These are phyloP conservation scores for Matsumurasca onukii DNA, from an alignment of 1,140 invertebrate species.

Conservation along the genomic window DNA sequence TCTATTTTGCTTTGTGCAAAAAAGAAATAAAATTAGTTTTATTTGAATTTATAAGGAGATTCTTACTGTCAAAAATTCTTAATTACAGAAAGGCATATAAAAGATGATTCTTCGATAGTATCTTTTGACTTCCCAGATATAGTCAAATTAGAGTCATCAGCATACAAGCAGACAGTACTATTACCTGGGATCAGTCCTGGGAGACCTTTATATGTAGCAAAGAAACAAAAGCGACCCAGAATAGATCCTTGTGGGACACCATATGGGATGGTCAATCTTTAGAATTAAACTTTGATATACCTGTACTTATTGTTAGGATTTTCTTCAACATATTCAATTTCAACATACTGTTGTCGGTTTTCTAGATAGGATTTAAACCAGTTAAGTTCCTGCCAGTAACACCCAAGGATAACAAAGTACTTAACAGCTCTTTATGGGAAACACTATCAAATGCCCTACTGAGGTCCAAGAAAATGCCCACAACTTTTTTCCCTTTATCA, in stretches of 20 bases:
- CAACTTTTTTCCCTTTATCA: constrained; percentile 21
- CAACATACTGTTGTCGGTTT: constrained; percentile 16
- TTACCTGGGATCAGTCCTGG: not conserved
- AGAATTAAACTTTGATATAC: not conserved
- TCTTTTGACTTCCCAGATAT: constrained; percentile 7
- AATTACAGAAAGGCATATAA: not conserved
- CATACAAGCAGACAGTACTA: constrained; percentile 9
- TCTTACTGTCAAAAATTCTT: not conserved
- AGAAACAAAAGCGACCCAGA: not conserved
- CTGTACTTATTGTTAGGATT: not conserved
- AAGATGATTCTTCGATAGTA: not conserved
- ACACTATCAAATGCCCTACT: constrained; percentile 38
- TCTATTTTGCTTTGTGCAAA: not conserved
- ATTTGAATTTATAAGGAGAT: not conserved
- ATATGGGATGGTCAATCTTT: not conserved
- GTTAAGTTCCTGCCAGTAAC: not conserved
- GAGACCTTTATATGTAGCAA: constrained; percentile 10
- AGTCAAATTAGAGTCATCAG: constrained; percentile 13
- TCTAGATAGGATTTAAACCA: constrained; percentile 13
- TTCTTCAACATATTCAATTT: not conserved
- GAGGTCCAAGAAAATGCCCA: constrained; percentile 31
- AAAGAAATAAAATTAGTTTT: constrained; percentile 3
- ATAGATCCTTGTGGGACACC: constrained; percentile 16
- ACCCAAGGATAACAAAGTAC: not conserved
- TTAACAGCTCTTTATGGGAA: constrained; percentile 28